Evolutionary conservation across 1,140 invertebrate genomes (phyloP).

Genomic region (Magallana angulata): DNA sequence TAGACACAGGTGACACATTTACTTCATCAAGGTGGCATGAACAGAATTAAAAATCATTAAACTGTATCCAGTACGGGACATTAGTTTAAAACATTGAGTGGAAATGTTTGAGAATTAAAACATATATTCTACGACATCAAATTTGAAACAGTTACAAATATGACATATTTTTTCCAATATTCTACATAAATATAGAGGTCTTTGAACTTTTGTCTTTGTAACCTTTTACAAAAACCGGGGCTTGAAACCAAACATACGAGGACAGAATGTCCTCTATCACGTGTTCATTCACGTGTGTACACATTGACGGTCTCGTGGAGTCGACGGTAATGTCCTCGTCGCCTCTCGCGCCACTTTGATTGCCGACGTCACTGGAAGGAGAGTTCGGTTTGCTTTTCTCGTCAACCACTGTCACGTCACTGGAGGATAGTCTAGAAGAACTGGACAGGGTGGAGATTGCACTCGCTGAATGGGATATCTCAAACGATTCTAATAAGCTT

Average conservation of each 20-base stretch:
- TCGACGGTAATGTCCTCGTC: background rate
- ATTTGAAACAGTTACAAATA: too few relatives aligned
- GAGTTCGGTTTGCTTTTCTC: conserved; percentile 14
- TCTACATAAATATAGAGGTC: background rate
- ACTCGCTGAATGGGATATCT: background rate
- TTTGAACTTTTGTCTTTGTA: conserved; percentile 21
- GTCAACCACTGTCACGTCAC: background rate
- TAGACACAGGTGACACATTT: too few relatives aligned
- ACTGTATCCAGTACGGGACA: too few relatives aligned
- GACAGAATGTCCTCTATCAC: background rate
- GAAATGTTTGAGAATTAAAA: too few relatives aligned
- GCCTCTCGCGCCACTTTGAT: background rate
- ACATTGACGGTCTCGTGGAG: background rate
- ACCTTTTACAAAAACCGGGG: conserved; percentile 2
- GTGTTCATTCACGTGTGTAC: background rate
- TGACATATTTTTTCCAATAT: background rate
- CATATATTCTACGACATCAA: too few relatives aligned
- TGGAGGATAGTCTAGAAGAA: background rate
- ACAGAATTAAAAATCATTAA: too few relatives aligned
- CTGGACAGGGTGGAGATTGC: background rate
- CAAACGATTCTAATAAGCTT: conserved; percentile 6
- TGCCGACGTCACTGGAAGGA: background rate
- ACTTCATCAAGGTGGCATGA: too few relatives aligned
- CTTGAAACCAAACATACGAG: background rate
- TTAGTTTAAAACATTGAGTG: too few relatives aligned